These are phyloP conservation scores for Heliconius ethilla DNA, from an alignment of 2,888 invertebrate species.

Conservation along the genomic window DNA sequence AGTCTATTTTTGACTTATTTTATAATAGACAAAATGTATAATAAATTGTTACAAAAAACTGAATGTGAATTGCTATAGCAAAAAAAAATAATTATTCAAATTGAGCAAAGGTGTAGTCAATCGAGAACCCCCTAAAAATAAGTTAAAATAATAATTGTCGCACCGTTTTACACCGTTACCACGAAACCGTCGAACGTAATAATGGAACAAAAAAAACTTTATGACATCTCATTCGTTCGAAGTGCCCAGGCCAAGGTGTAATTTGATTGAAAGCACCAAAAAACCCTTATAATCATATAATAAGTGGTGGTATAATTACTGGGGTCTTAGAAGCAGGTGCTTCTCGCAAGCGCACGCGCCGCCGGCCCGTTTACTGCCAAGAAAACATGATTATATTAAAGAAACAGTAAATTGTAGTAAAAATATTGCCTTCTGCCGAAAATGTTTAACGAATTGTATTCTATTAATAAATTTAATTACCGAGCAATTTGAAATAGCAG, in stretches of 20 bases:
- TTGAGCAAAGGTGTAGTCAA: constrained; percentile 37
- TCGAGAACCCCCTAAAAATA: constrained; percentile 31
- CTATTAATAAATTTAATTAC: constrained; percentile 33
- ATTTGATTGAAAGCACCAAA: constrained; percentile 83
- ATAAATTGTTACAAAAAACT: neutral
- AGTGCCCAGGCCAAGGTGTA: constrained; percentile 78
- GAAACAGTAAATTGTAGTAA: constrained; percentile 47
- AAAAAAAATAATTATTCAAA: constrained; percentile 36
- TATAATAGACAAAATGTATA: neutral
- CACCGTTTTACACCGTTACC: constrained; percentile 70
- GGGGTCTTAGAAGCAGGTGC: constrained; percentile 77
- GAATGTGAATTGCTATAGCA: neutral
- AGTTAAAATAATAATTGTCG: constrained; percentile 45
- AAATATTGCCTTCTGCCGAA: constrained; percentile 39
- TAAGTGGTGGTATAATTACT: constrained; percentile 81
- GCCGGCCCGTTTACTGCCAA: constrained; percentile 50
- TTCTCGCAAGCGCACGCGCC: constrained; percentile 63
- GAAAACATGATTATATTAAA: constrained; percentile 60
- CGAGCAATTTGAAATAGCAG: constrained; percentile 30
- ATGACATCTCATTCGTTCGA: constrained; percentile 79
- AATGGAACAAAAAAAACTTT: constrained; percentile 62
- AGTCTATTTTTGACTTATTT: neutral
- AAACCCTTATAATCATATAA: constrained; percentile 81
- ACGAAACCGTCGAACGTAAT: constrained; percentile 59
- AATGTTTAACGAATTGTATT: constrained; percentile 35